A percentile compares a stretch with the other conserved stretches of the same genome.
These are phyloP conservation scores for Peromyscus melanophrys DNA, from an alignment of 2,797 vertebrate genomes.

Conservation along the genomic window DNA sequence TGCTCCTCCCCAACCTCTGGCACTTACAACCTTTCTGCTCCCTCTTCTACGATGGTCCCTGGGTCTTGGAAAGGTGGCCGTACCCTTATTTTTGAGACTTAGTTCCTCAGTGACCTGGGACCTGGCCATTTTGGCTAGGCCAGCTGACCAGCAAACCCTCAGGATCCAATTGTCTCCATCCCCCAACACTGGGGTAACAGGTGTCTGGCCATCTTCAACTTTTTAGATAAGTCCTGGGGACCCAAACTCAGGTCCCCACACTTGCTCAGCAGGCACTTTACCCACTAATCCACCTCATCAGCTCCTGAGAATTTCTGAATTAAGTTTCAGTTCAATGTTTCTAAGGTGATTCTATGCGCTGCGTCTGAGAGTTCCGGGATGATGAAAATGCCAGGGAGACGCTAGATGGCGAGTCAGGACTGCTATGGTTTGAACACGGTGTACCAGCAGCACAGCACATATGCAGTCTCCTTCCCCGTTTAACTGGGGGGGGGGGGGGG, in stretches of 20 bases:
- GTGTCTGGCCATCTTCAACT: neutral
- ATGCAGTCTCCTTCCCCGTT: neutral
- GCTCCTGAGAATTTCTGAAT: neutral
- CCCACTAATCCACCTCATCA: neutral
- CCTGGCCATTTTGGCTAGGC: neutral
- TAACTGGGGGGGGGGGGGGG: neutral
- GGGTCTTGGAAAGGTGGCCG: too few relatives aligned
- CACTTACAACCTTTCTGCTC: neutral
- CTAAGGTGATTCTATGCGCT: neutral
- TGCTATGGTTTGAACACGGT: neutral
- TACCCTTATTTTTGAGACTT: neutral
- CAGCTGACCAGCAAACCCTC: neutral
- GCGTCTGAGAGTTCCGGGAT: neutral
- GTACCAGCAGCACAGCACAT: neutral
- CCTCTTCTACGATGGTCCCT: neutral
- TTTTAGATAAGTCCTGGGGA: neutral
- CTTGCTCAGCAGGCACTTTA: neutral
- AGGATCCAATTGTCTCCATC: neutral
- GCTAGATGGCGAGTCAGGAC: neutral
- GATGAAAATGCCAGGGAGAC: neutral
- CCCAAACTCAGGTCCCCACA: neutral
- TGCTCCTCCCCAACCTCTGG: neutral
- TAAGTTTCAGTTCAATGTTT: neutral
- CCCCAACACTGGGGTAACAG: too few relatives aligned
- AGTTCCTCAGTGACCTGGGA: neutral